These are phyloP conservation scores for Neotoma lepida DNA, from an alignment of 2,113 vertebrate genomes.

Conservation along the genomic window DNA sequence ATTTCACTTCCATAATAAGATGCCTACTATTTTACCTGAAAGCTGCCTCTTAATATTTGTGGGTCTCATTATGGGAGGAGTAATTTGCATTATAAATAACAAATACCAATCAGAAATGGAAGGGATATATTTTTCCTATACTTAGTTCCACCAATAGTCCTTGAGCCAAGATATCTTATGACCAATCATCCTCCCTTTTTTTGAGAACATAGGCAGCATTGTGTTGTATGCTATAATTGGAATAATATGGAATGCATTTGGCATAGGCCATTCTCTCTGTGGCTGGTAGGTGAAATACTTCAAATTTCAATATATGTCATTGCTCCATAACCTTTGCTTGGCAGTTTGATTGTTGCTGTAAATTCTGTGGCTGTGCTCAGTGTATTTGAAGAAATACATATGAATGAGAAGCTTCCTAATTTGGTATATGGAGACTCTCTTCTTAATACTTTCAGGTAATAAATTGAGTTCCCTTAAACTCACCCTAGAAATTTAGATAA, in stretches of 20 bases:
- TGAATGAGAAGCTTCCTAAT: slow-evolving; percentile 91
- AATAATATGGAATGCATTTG: slow-evolving; percentile 89
- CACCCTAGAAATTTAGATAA: slow-evolving; percentile 30
- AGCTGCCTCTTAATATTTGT: slow-evolving; percentile 90
- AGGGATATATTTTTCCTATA: slow-evolving; percentile 92
- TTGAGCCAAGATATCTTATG: slow-evolving; percentile 91
- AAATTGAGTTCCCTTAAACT: neutral
- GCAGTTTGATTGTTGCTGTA: slow-evolving; percentile 88
- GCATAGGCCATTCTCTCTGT: slow-evolving; percentile 88
- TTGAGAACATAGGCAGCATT: slow-evolving; percentile 89
- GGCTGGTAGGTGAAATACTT: slow-evolving; percentile 86
- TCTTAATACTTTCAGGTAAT: slow-evolving; percentile 79
- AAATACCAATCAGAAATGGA: slow-evolving; percentile 88
- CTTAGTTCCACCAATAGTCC: slow-evolving; percentile 89
- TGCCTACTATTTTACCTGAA: slow-evolving; percentile 88
- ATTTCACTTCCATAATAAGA: slow-evolving; percentile 89
- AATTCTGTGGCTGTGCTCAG: slow-evolving; percentile 89
- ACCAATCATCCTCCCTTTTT: slow-evolving; percentile 83
- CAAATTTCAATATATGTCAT: slow-evolving; percentile 85
- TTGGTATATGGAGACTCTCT: slow-evolving; percentile 90
- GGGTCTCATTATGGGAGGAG: slow-evolving; percentile 89
- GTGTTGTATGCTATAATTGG: slow-evolving; percentile 86
- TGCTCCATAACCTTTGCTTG: slow-evolving; percentile 90
- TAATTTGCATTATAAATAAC: slow-evolving; percentile 88
- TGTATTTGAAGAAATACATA: slow-evolving; percentile 91